Base-by-base conservation (phyloP, 1,140 invertebrate genomes). In the Octopus sinensis region DNA sequence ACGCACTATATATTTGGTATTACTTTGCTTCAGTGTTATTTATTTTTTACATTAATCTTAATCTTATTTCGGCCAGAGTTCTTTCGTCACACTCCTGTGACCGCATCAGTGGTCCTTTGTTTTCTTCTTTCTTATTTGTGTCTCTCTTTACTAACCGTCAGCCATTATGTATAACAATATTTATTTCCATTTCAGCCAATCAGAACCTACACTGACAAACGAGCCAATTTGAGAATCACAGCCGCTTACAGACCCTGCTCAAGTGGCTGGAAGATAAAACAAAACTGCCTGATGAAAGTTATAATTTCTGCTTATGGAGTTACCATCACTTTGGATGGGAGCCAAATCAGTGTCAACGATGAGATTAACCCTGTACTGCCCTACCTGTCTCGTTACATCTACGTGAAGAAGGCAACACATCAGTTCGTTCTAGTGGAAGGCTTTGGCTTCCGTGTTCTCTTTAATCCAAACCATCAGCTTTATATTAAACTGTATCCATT, bases 371-470 rank as follows among this genome's bases (percentile, higher is more conserved):
- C 79, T 17, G 80, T 81, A 12, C 77, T 82, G n/a, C 84, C 84
- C 51, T 85, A 80, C 23, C 56, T 56, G 6, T 84, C 84, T 0
- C 54, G 80, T 10, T 77, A 54, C 54, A 79, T 85, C 13, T 82
- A 85, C 56, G 83, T 85, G 1, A 85, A 85, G 75, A 81, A 80
- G 75, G 82, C 80, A 5, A 85, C 84, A 0, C 81, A 81, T 0
- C 62, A 81, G 43, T 85, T 84, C 53, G 78, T 76, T 54, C 52
- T 82, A 78, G 75, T 85, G 4, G 51, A 76, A 71, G 84, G 84
- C 1, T 85, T 85, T 79, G 84, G 84, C 6, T 85, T 85, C 75
- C 54, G 80, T 43, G 79, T 85, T 4, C 77, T 84, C 2, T 84
- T 68, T 30, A 83, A 83, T 54, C 68, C 51, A 7, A 53, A 82